These are phyloP conservation scores for Melanerpes formicivorus DNA, from an alignment of 2,113 vertebrate genomes.

Conservation along the genomic window DNA sequence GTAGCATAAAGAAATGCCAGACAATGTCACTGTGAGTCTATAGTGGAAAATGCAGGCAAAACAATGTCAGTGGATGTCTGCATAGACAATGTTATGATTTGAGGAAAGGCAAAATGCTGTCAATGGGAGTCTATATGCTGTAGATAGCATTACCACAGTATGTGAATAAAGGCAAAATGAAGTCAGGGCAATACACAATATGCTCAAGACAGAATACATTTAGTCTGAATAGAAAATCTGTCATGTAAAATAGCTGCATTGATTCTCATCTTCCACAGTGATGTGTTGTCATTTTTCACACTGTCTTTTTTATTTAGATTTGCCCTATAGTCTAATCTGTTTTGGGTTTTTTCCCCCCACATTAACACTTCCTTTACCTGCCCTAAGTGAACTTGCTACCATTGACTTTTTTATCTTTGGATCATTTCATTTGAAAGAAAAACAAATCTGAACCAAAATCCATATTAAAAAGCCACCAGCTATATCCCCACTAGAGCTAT, in stretches of 20 bases:
- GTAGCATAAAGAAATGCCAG: conserved; percentile 52
- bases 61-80: conserved; percentile 63
- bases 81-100: conserved; percentile 58
- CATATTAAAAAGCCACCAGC: background rate
- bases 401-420: background rate
- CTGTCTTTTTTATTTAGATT: conserved; percentile 62
- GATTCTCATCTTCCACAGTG: conserved; percentile 49
- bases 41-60: conserved; percentile 38
- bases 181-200: conserved; percentile 61
- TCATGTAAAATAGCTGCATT: conserved; percentile 58
- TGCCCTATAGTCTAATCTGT: conserved; percentile 32
- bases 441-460: background rate
- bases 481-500: background rate
- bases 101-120: conserved; percentile 64
- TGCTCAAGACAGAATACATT: conserved; percentile 61
- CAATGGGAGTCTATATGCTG: conserved; percentile 56
- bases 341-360: background rate
- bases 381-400: background rate
- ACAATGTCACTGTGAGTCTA: conserved; percentile 54
- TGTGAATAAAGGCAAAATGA: conserved; percentile 64
- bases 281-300: conserved; percentile 59
- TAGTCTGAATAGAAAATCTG: conserved; percentile 52
- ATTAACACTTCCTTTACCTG: conserved; percentile 32
- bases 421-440: conserved; percentile 8
- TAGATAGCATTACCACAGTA: conserved; percentile 44